Evolutionary conservation across 2,888 invertebrate genomes (phyloP).

Genomic region (Oeneis ivallda): DNA sequence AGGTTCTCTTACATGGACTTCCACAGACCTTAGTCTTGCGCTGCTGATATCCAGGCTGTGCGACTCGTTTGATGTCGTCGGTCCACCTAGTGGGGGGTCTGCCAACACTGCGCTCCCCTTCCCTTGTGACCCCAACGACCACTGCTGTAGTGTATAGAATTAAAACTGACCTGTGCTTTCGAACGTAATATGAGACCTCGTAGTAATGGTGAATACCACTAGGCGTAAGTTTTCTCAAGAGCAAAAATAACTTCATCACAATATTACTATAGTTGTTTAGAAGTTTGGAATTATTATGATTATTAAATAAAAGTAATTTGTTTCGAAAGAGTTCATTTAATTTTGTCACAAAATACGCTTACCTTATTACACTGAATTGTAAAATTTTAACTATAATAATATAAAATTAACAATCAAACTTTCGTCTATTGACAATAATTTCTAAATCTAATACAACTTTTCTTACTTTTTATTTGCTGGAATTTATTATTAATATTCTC

Average conservation of each 20-base stretch:
- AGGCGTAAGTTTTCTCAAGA: not conserved
- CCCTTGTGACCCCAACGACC: too few relatives aligned
- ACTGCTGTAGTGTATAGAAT: too few relatives aligned
- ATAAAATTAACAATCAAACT: not conserved
- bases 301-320: slow-evolving; percentile 55
- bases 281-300: slow-evolving; percentile 54
- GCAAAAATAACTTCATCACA: slow-evolving; percentile 6
- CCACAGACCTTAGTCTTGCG: too few relatives aligned
- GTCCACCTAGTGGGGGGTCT: too few relatives aligned
- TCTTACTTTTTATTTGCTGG: not conserved
- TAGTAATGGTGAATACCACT: too few relatives aligned
- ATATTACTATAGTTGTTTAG: slow-evolving; percentile 30
- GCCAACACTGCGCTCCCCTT: too few relatives aligned
- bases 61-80: too few relatives aligned
- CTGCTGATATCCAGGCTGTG: too few relatives aligned
- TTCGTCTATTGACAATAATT: slow-evolving; percentile 3
- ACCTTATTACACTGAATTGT: slow-evolving; percentile 1
- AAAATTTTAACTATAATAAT: slow-evolving; percentile 12
- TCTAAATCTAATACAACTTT: slow-evolving; percentile 4
- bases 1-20: too few relatives aligned
- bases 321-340: slow-evolving; percentile 43
- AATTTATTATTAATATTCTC: not conserved
- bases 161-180: too few relatives aligned
- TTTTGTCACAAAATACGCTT: slow-evolving; percentile 33
- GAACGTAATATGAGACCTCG: too few relatives aligned